These are phyloP conservation scores for Spialia ferax DNA, from an alignment of 2,888 invertebrate species.

Conservation along the genomic window DNA sequence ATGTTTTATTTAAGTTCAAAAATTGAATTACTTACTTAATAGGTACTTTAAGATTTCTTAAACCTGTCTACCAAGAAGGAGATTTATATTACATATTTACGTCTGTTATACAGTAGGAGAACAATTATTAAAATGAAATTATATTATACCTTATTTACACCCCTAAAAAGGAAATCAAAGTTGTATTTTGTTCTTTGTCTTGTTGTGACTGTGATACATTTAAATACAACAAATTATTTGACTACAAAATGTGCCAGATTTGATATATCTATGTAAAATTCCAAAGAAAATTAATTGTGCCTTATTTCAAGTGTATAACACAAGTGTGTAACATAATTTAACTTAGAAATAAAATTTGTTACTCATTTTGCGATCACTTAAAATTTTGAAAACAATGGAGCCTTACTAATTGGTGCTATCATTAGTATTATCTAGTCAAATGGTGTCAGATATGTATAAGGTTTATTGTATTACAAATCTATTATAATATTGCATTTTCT, in stretches of 20 bases:
- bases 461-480: constrained; percentile 23
- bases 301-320: background rate
- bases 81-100: too few relatives aligned
- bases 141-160: too few relatives aligned
- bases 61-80: too few relatives aligned
- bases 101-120: too few relatives aligned
- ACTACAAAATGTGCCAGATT: background rate
- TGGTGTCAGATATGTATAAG: constrained; percentile 9
- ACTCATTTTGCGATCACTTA: background rate
- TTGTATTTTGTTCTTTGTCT: background rate
- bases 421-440: constrained; percentile 28
- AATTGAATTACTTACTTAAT: too few relatives aligned
- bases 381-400: background rate
- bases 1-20: too few relatives aligned
- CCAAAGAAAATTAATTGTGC: constrained; percentile 6
- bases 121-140: too few relatives aligned
- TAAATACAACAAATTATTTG: background rate
- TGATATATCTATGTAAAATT: background rate
- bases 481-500: constrained; percentile 9
- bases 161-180: too few relatives aligned
- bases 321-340: background rate
- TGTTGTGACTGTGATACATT: background rate
- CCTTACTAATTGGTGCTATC: background rate
- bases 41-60: too few relatives aligned
- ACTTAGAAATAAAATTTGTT: background rate